A percentile compares a stretch with the other conserved stretches of the same genome.
Evolutionary conservation across 2,113 vertebrate genomes (phyloP).

Genomic region (Tupaia tana): DNA sequence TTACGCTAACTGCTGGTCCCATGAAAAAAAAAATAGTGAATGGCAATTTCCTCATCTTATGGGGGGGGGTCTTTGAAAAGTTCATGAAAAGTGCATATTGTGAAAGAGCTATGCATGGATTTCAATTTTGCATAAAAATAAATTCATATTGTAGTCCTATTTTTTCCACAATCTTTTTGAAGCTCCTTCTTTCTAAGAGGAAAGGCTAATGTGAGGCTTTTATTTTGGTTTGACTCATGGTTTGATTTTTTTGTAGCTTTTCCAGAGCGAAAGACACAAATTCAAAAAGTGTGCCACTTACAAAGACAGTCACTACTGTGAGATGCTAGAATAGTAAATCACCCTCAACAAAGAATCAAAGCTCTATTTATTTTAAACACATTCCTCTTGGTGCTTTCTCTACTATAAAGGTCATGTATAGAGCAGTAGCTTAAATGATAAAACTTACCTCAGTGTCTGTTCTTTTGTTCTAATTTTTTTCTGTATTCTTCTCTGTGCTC

Average conservation of each 20-base stretch:
- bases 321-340: neutral
- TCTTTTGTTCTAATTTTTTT: slow-evolving; percentile 13
- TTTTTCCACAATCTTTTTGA: too few relatives aligned
- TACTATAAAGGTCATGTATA: neutral
- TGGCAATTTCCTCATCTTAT: neutral
- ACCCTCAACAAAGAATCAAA: neutral
- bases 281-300: neutral
- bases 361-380: neutral
- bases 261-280: neutral
- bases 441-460: neutral
- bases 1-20: too few relatives aligned
- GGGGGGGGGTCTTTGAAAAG: too few relatives aligned
- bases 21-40: neutral
- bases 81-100: too few relatives aligned
- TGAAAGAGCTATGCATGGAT: too few relatives aligned
- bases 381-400: neutral
- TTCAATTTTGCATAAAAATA: too few relatives aligned
- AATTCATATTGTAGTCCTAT: too few relatives aligned
- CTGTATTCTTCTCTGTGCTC: neutral
- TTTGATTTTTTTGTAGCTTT: neutral
- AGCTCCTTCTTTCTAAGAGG: neutral
- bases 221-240: neutral
- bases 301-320: neutral
- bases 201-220: neutral
- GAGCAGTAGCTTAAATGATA: neutral